Percentiles rank a stretch among this genome's conserved stretches.
These are phyloP conservation scores for Sialia sialis DNA, from an alignment of 2,113 vertebrate species.

Conservation along the genomic window DNA sequence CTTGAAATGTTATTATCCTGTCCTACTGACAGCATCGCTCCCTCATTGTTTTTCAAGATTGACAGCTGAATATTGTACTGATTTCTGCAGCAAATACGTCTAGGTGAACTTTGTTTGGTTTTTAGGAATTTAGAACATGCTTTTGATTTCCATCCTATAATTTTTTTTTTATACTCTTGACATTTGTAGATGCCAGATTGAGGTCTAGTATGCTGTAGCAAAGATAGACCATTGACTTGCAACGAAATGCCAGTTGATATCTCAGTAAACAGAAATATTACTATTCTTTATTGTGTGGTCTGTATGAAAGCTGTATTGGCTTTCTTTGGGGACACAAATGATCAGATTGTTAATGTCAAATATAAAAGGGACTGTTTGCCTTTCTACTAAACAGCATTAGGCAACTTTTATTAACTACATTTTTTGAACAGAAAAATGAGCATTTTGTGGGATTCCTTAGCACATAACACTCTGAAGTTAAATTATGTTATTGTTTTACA, in stretches of 20 bases:
- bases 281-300: constrained; percentile 85
- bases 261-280: constrained; percentile 91
- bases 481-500: neutral
- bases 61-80: constrained; percentile 81
- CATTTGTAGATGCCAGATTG: constrained; percentile 91
- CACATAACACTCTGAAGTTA: neutral
- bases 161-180: constrained; percentile 76
- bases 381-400: constrained; percentile 66
- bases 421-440: constrained; percentile 14
- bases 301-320: constrained; percentile 78
- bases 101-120: constrained; percentile 75
- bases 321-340: constrained; percentile 83
- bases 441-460: neutral
- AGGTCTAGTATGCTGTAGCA: constrained; percentile 81
- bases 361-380: constrained; percentile 74
- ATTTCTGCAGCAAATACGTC: constrained; percentile 75
- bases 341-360: constrained; percentile 91
- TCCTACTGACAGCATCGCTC: constrained; percentile 71
- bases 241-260: constrained; percentile 88
- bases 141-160: constrained; percentile 67
- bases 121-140: constrained; percentile 66
- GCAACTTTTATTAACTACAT: constrained; percentile 56
- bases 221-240: constrained; percentile 80
- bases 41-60: constrained; percentile 75
- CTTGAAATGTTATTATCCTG: constrained; percentile 82